Base-by-base conservation (phyloP, 2,888 invertebrate genomes). In the Caenorhabditis virilis region DNA sequence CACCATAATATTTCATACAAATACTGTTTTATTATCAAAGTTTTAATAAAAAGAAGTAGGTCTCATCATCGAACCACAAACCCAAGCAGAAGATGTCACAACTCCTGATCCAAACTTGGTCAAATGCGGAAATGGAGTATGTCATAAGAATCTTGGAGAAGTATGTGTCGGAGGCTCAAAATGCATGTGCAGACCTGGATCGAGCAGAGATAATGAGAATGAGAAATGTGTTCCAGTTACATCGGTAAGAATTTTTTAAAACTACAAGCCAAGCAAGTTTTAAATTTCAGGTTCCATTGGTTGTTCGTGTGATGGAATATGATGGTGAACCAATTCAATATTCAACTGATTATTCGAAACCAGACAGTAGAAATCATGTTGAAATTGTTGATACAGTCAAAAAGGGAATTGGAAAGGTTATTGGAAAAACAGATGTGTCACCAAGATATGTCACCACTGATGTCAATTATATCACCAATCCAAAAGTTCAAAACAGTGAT, bases 401-500 rank as follows among this genome's bases (percentile, higher is more conserved):
- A 51, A 69, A 66, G 38, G 77, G 78, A 43, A 56, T 77, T 16
- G 76, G 72, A 30, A 72, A 75, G 33, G 61, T 76, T 35, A 54
- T 79, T 36, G 61, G 66, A 18, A 61, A 68, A 52, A 79, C 79
- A 2, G 69, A 59, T 23, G 47, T 70, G 43, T 73, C 72, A 13
- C 76, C 73, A 18, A 48, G 67, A 13, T 77, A 61, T 59, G 69
- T 79, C 45, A 61, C 72, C 30, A 74, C 75, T 13, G 76, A 78
- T 47, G 72, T 77, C 54, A 70, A 72, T 53, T 74, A 65, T 66
- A 77, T 80, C 60, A 77, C 78, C 7, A 75, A 78, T 45, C 80
- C 80, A n/a, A 78, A 78, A 59, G 69, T 73, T 15, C 58, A 69
- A 46, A 75, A 78, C 62, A 61, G 59, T 27, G 72, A 69, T 23